Evolutionary conservation across 1,140 invertebrate genomes (phyloP).

Genomic region (Lethocerus indicus): DNA sequence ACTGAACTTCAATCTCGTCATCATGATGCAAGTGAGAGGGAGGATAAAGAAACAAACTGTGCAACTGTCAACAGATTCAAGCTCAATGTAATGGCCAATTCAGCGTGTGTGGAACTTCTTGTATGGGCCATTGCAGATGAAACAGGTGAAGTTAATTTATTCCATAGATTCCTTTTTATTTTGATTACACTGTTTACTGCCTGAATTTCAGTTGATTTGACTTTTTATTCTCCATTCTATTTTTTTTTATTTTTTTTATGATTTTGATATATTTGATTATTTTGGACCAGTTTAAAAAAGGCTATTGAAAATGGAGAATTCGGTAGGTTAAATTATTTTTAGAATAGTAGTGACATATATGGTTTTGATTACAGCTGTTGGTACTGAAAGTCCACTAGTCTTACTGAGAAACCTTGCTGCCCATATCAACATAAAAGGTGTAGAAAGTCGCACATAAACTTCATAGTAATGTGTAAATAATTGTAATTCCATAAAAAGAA

Average conservation of each 20-base stretch:
- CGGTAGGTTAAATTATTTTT: neutral
- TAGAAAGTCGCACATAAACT: neutral
- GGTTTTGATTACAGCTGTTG: conserved; percentile 3
- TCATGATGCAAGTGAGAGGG: conserved; percentile 63
- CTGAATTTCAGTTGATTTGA: neutral
- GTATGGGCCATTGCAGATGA: conserved; percentile 96
- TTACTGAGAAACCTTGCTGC: conserved; percentile 4
- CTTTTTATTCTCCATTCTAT: neutral
- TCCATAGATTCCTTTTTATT: neutral
- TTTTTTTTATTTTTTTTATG: neutral
- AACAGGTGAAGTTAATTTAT: conserved; percentile 47
- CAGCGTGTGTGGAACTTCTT: conserved; percentile 89
- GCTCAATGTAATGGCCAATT: conserved; percentile 91
- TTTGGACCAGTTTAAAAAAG: neutral
- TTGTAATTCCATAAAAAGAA: too few species aligned
- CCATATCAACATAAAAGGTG: conserved; percentile 5
- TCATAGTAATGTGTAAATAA: too few species aligned
- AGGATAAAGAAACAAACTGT: conserved; percentile 59
- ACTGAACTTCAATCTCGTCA: conserved; percentile 74
- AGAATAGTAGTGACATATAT: neutral
- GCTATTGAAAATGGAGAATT: neutral
- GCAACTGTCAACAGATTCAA: conserved; percentile 78
- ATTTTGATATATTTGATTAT: neutral
- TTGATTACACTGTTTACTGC: neutral
- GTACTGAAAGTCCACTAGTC: conserved; percentile 5